Evolutionary conservation across 2,113 vertebrate genomes (phyloP).

Genomic region (Microcebus griseorufus): DNA sequence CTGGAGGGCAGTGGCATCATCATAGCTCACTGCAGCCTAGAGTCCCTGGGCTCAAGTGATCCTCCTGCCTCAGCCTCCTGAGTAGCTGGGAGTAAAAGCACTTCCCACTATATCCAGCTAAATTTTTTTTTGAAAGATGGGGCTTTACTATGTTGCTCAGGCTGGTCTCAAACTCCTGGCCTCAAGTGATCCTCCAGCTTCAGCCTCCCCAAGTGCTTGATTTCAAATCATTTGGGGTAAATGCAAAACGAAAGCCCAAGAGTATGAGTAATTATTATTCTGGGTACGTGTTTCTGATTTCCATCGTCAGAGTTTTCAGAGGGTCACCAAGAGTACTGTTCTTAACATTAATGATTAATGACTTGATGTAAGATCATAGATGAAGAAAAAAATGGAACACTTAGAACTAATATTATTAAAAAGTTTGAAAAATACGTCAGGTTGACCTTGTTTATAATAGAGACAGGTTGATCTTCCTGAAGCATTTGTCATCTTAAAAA

Average conservation of each 20-base stretch:
- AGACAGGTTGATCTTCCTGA: slow-evolving; percentile 24
- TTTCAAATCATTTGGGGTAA: slow-evolving; percentile 2
- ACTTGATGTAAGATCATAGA: slow-evolving; percentile 3
- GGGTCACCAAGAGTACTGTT: not conserved
- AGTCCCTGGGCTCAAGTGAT: no score
- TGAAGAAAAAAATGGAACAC: slow-evolving; percentile 26
- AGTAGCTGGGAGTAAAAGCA: no score
- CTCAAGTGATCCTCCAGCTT: no score
- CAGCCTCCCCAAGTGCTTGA: not conserved
- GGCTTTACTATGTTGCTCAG: no score
- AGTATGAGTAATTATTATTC: not conserved
- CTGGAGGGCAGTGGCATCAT: no score
- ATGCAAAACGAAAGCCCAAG: not conserved
- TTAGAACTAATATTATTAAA: slow-evolving; percentile 55
- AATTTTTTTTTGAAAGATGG: no score
- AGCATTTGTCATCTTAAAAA: not conserved
- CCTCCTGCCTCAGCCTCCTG: no score
- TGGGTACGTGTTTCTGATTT: not conserved
- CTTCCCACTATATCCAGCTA: no score
- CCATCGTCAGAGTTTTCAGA: slow-evolving; percentile 25
- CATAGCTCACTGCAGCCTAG: no score
- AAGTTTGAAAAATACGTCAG: slow-evolving; percentile 12
- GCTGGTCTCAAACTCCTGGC: no score
- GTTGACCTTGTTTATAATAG: not conserved
- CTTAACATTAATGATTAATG: slow-evolving; percentile 19